Evolutionary conservation across 2,888 invertebrate genomes (phyloP), one percentile per base, ranked within the genome.

Genomic region (Plemyria rubiginata): DNA sequence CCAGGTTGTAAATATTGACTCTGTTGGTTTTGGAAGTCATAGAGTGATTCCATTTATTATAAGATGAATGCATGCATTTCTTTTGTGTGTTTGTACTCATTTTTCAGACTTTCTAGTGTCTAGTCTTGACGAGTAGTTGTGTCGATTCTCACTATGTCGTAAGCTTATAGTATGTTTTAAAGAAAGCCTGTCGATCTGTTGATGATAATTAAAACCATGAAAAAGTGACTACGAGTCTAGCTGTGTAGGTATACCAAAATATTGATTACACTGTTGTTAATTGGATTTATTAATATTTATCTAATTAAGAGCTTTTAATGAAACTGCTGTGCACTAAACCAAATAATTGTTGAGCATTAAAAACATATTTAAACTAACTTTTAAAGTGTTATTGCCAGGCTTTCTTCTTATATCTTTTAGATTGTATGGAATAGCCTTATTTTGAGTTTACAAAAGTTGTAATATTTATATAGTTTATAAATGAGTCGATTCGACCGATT

Each of bases 41-140:
- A 84, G 86, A 86, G 88, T 87, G 92, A 92, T 92, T 92, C 92
- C 92, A 92, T 92, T 91, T 92, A 87, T 85, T 88, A 80, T 92
- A 91, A 91, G 91, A 87, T 82, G 90, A 86, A 90, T 92, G 92
- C 88, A 85, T 92, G 92, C 90, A 92, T 92, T 92, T 92, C 88
- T 90, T 83, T 84, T 63, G 91, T 88, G 86, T 92, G 91, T 88
- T 84, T 90, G 90, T 89, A 88, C 85, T 91, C 89, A 88, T 88
- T 86, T 22, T 87, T 87, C 86, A 84, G 82, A 86, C 82, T 85
- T 85, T 85, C 82, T 90, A 90, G 87, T 86, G 84, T 90, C 92
- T 92, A 92, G 92, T 92, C 91, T 84, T 86, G 85, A 83, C 80
- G 82, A 85, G 85, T 89, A 87, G 86, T 75, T 59, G 68, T 85